Conservation (phyloP, 2,888 invertebrate species). For the Sinohyriopsis cumingii region DNA sequence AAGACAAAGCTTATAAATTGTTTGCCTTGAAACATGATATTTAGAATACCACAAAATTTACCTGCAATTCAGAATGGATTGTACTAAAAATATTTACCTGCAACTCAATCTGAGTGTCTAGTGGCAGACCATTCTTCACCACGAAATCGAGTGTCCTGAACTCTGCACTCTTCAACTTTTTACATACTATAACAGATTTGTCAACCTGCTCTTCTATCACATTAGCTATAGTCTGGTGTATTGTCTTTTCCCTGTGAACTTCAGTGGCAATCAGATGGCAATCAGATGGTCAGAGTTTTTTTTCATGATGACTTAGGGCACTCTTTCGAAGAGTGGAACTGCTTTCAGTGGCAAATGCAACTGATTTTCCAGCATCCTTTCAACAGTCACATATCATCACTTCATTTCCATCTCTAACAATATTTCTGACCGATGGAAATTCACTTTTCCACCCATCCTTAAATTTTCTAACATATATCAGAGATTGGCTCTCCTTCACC, state of each 20-base stretch:
- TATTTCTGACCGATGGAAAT: too few relatives aligned
- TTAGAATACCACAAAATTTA: background rate
- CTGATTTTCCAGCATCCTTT: background rate
- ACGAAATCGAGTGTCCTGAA: too few relatives aligned
- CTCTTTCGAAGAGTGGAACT: background rate
- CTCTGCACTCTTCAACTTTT: too few relatives aligned
- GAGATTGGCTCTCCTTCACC: too few relatives aligned
- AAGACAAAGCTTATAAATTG: background rate
- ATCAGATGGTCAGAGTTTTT: background rate
- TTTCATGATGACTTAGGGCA: conserved; percentile 2
- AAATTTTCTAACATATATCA: too few relatives aligned
- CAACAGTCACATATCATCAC: background rate
- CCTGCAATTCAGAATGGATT: background rate
- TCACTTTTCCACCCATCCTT: too few relatives aligned
- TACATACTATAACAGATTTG: too few relatives aligned
- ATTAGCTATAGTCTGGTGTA: too few relatives aligned
- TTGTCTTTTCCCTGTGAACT: background rate
- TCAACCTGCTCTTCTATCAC: too few relatives aligned
- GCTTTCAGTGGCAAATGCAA: conserved; percentile 1
- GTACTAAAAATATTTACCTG: too few relatives aligned
- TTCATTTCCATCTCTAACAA: background rate
- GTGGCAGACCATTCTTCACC: background rate
- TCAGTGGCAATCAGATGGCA: background rate
- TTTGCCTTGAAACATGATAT: background rate
- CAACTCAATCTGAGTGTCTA: background rate